These are phyloP conservation scores for Pristionchus arcanus DNA, from an alignment of 2,888 invertebrate genomes.

Conservation along the genomic window DNA sequence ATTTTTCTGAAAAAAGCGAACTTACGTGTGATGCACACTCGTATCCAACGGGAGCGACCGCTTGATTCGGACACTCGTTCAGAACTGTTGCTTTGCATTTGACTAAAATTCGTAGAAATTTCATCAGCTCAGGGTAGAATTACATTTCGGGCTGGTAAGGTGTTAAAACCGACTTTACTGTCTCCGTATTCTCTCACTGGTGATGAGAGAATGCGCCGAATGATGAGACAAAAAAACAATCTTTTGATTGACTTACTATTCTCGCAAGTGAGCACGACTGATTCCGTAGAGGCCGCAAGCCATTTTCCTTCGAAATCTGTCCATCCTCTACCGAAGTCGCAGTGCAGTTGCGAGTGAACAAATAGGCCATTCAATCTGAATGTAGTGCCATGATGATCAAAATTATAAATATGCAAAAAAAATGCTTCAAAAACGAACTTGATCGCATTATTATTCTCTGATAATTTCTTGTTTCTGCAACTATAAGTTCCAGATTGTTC, in stretches of 20 bases:
- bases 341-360: not conserved
- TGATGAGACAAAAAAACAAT: too few relatives aligned
- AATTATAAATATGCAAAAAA: too few relatives aligned
- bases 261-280: not conserved
- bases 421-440: not conserved
- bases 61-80: not conserved
- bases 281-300: not conserved
- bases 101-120: too few relatives aligned
- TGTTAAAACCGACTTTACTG: too few relatives aligned
- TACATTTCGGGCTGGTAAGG: too few relatives aligned
- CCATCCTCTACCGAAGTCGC: not conserved
- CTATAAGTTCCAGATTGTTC: not conserved
- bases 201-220: too few relatives aligned
- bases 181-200: too few relatives aligned
- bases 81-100: not conserved
- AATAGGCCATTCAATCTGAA: not conserved
- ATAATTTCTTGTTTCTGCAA: not conserved
- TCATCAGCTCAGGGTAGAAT: too few relatives aligned
- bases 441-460: not conserved
- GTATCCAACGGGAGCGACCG: not conserved
- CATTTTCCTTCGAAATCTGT: not conserved
- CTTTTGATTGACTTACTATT: not conserved
- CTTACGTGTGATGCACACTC: not conserved
- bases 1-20: not conserved
- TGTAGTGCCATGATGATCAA: too few relatives aligned